Evolutionary conservation across 2,113 vertebrate species (phyloP), one percentile per base, ranked within the genome.

Genomic region (Ictalurus furcatus): DNA sequence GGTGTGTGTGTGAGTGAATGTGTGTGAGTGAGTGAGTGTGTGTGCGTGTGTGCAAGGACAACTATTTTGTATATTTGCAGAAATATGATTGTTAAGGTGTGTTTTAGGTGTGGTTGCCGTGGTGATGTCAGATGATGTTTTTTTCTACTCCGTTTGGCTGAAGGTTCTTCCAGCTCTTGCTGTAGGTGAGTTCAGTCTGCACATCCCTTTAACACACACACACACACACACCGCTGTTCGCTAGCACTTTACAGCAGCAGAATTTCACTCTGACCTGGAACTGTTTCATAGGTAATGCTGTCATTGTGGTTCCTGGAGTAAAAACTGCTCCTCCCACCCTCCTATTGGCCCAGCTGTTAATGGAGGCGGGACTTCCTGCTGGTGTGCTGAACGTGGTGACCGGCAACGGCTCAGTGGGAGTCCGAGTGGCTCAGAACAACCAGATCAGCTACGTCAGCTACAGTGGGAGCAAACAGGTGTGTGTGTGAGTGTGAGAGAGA

Each of bases 161-260:
- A 96, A 95, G 92, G 94, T 94, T 67, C 69, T 96, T 0, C 95
- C 95, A 23, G 95, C 95, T 4, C 89, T 96, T 85, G 94, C 96
- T 88, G 92, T 96, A 94, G 96, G 96, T 96, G 92, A 94, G 88
- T 90, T 17, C 81, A 59, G 48, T 44, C 82, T 28, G 21, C 83
- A 19, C 48, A 80, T 21, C 71, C 17, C 71, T 40, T 37, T 7
- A 37, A 8, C 48, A 40, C 37, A 78, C 74, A 52, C 21, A 44
- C 73, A 84, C 44, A 58, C 67, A 89, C 83, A 56, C 23, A 16
- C 23, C 19, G 11, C 9, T 23, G 4, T 48, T 44, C 37, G 4
- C 13, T 21, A 12, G 9, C 21, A 48, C 4, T 54, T 80, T 37
- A 56, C 17, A 16, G 17, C 78, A 80, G 44, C 23, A 54, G 78